Evolutionary conservation across 2,888 invertebrate species (phyloP), one percentile per base, ranked within the genome.

Genomic region (Epiblema foenella): DNA sequence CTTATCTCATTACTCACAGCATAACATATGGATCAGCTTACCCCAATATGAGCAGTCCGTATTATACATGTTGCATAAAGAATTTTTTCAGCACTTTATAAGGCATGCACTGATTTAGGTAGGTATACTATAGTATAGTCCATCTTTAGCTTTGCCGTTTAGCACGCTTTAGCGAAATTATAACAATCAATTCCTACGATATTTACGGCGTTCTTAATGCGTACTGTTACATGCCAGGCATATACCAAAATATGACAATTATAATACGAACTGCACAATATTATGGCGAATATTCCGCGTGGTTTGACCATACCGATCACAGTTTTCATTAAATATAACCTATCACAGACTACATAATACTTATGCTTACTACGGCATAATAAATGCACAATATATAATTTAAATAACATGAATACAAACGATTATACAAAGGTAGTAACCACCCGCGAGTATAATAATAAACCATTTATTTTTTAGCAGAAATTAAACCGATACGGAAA

Each of bases 241-340:
- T 15, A 42, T 46, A 46, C 8, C 1, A 46, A n/a, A 46, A 46
- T n/a, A n/a, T n/a, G n/a, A n/a, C 5, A 9, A 18, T n/a, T 39
- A 56, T 20, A 58, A 75, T 79, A 79, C 81, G 75, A 72, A 77
- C 78, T 69, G 71, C 78, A 46, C 29, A 69, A 20, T 73, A 71
- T 77, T 75, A 79, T 80, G 78, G 78, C 77, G 79, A 79, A 70
- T 73, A 51, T 58, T 76, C 75, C 77, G 70, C 72, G 76, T 85
- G 84, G 86, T 86, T 83, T 79, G 78, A 87, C 85, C 85, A 81
- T 81, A 77, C 80, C 77, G 79, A 89, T 89, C 89, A 89, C 89
- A 89, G 86, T 81, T 86, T 78, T 77, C 75, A 78, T 80, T 78
- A 69, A 73, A 39, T 20, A 17, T 72, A 79, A 78, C 79, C 84